A percentile compares a stretch with the other conserved stretches of the same genome.
Evolutionary conservation across 2,797 vertebrate genomes (phyloP).

Genomic region (Sebastiscus tertius): DNA sequence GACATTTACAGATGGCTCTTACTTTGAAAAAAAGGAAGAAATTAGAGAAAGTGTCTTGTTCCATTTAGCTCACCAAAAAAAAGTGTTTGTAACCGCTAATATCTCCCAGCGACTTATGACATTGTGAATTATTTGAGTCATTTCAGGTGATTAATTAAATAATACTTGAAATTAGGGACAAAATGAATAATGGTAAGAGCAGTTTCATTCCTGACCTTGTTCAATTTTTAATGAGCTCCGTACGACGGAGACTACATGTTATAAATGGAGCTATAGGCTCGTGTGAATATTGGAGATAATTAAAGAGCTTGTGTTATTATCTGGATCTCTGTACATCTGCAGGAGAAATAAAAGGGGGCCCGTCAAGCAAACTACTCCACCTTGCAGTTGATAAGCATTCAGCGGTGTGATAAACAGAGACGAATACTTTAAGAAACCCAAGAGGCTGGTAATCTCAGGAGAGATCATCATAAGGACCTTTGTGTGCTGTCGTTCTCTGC

Average conservation of each 20-base stretch:
- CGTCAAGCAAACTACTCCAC: constrained; percentile 56
- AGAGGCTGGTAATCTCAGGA: constrained; percentile 64
- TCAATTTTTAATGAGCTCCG: constrained; percentile 87
- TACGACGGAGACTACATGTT: constrained; percentile 74
- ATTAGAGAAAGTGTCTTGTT: constrained; percentile 4
- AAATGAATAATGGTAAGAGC: constrained; percentile 83
- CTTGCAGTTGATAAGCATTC: constrained; percentile 58
- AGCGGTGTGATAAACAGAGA: constrained; percentile 62
- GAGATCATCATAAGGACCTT: constrained; percentile 70
- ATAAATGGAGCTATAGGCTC: constrained; percentile 79
- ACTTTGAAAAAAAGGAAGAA: background rate
- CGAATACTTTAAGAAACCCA: constrained; percentile 63
- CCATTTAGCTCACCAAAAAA: background rate
- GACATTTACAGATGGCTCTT: background rate
- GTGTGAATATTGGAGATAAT: constrained; percentile 80
- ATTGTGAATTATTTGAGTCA: constrained; percentile 76
- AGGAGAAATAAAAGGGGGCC: background rate
- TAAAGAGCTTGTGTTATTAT: constrained; percentile 72
- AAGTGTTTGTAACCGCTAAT: constrained; percentile 53
- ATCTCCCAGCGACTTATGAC: constrained; percentile 62
- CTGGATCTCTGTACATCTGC: constrained; percentile 61
- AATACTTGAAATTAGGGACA: constrained; percentile 81
- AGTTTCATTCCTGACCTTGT: constrained; percentile 86
- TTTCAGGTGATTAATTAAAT: constrained; percentile 83
- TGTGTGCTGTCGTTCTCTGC: constrained; percentile 52